These are phyloP conservation scores for Operophtera brumata DNA, from an alignment of 2,888 invertebrate genomes.

Conservation along the genomic window DNA sequence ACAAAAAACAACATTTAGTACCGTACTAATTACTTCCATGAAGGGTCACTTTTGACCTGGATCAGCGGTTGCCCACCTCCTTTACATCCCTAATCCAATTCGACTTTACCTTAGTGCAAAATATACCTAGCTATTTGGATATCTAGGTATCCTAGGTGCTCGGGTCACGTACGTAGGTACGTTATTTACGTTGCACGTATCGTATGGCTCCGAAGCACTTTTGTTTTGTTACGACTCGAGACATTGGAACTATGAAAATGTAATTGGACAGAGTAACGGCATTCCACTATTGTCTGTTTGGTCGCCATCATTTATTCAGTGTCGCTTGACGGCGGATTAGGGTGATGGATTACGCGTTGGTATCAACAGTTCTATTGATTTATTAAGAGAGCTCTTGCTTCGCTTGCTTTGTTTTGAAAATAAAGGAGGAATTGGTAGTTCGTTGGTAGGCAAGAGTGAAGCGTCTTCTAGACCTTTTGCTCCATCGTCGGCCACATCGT, in stretches of 20 bases:
- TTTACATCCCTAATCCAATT: conserved; percentile 1
- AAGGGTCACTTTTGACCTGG: no score
- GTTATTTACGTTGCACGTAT: conserved; percentile 8
- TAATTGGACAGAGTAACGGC: conserved; percentile 10
- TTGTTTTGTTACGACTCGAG: conserved; percentile 5
- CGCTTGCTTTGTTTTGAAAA: background rate
- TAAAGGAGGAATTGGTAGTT: no score
- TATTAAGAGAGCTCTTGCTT: background rate
- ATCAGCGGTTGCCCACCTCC: no score
- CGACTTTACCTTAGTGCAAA: background rate
- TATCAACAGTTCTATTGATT: conserved; percentile 14
- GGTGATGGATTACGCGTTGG: conserved; percentile 13
- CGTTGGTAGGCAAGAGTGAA: no score
- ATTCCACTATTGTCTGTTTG: conserved; percentile 1
- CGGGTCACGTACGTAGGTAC: conserved; percentile 4
- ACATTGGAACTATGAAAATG: conserved; percentile 8
- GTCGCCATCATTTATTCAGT: conserved; percentile 15
- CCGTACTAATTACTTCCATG: no score
- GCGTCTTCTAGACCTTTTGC: no score
- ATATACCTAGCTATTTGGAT: background rate
- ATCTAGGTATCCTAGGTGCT: background rate
- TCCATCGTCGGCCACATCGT: no score
- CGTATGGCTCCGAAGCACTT: conserved; percentile 3
- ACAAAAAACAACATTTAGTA: no score
- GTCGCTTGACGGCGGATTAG: conserved; percentile 6